phyloP scores from a whole-genome alignment of 1,140 invertebrate genomes.

The Bombus soroeensis region DNA sequence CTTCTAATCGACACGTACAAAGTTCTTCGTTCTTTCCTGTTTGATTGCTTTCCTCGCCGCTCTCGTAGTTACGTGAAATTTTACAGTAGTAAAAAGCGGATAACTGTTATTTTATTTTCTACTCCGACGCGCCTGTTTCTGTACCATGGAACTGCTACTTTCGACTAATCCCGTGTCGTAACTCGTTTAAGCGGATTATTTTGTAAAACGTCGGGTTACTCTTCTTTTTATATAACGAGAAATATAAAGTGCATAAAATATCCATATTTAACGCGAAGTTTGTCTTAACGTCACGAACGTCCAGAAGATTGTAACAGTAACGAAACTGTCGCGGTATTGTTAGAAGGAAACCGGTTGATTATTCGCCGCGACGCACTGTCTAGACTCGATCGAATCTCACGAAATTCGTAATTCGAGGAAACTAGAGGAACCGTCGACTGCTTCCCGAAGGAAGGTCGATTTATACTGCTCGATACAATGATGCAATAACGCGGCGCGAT shows the following conservation, averaged over 20 bases:
- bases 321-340: too few relatives aligned
- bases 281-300: too few relatives aligned
- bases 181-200: too few relatives aligned
- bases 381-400: neutral
- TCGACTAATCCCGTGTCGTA: too few relatives aligned
- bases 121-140: neutral
- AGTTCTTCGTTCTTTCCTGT: neutral
- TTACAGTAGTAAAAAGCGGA: neutral
- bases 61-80: neutral
- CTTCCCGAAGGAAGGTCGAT: conserved; percentile 16
- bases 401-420: neutral
- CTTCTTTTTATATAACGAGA: too few relatives aligned
- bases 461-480: conserved; percentile 28
- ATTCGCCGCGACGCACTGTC: neutral
- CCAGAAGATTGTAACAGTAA: too few relatives aligned
- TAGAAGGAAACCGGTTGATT: too few relatives aligned
- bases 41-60: neutral
- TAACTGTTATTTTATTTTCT: neutral
- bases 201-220: too few relatives aligned
- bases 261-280: too few relatives aligned
- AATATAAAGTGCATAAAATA: too few relatives aligned
- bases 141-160: too few relatives aligned
- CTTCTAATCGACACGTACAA: neutral
- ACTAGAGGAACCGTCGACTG: neutral
- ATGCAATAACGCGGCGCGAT: conserved; percentile 40